Conservation (phyloP, 2,797 vertebrate species). For the Dromococcyx pavoninus region DNA sequence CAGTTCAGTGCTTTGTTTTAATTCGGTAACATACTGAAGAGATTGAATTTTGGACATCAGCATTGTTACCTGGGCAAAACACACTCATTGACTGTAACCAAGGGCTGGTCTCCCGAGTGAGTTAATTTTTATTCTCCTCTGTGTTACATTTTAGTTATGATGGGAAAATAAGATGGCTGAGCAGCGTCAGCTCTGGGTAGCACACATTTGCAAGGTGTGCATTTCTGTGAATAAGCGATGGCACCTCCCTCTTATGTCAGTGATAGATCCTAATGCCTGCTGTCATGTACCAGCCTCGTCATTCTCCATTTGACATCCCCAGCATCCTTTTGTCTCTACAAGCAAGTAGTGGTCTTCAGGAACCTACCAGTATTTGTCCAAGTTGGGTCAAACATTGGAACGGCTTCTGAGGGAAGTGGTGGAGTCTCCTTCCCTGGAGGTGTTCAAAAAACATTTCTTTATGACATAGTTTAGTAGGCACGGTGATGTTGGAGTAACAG, state of each 20-base stretch:
- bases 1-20: neutral
- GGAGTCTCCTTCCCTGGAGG: too few species aligned
- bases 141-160: neutral
- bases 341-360: neutral
- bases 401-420: too few species aligned
- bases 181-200: neutral
- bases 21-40: neutral
- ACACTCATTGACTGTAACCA: fast-evolving
- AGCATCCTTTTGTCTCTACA: neutral
- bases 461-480: too few species aligned
- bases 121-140: neutral
- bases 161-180: neutral
- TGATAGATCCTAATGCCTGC: neutral
- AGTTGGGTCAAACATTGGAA: too few species aligned
- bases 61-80: neutral
- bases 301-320: neutral
- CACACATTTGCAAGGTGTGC: neutral
- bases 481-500: too few species aligned
- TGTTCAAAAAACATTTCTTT: too few species aligned
- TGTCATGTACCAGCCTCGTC: neutral
- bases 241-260: neutral
- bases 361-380: neutral
- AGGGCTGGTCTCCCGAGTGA: neutral
- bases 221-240: neutral
- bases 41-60: neutral